phyloP scores from a whole-genome alignment of 2,888 invertebrate species.

The Papilio demoleus region DNA sequence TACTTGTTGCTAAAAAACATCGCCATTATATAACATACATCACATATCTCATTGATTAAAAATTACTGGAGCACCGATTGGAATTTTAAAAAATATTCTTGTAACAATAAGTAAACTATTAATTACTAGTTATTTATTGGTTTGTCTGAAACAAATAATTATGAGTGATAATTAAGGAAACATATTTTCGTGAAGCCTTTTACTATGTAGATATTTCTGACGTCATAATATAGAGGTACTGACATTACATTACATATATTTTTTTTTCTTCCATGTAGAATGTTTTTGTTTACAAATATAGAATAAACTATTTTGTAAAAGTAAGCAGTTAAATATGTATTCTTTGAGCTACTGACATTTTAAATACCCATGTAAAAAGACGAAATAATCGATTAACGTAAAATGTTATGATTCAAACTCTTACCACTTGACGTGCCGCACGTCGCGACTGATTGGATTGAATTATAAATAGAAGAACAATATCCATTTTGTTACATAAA shows the following conservation, averaged over 20 bases:
- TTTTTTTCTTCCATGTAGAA: neutral
- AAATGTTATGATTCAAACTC: slow-evolving; percentile 55
- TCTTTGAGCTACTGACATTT: slow-evolving; percentile 7
- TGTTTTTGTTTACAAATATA: neutral
- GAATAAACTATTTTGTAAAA: neutral
- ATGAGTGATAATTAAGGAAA: neutral
- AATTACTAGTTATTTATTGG: too few relatives aligned
- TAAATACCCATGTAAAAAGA: slow-evolving; percentile 24
- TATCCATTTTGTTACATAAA: slow-evolving; percentile 59
- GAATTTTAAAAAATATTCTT: slow-evolving; percentile 64
- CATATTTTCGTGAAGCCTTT: neutral
- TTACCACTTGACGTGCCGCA: slow-evolving; percentile 71
- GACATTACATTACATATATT: neutral
- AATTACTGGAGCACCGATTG: slow-evolving; percentile 39
- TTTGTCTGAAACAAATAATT: slow-evolving; percentile 36
- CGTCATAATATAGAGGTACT: neutral
- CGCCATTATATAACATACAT: slow-evolving; percentile 63
- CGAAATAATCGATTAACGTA: slow-evolving; percentile 49
- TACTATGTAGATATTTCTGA: neutral
- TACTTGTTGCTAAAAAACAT: slow-evolving; percentile 52
- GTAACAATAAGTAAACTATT: neutral
- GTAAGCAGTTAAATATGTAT: neutral
- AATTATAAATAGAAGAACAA: slow-evolving; percentile 71
- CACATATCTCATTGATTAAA: slow-evolving; percentile 41
- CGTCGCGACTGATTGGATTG: slow-evolving; percentile 68